Evolutionary conservation across 1,140 invertebrate species (phyloP).

Genomic region (Orussus abietinus): DNA sequence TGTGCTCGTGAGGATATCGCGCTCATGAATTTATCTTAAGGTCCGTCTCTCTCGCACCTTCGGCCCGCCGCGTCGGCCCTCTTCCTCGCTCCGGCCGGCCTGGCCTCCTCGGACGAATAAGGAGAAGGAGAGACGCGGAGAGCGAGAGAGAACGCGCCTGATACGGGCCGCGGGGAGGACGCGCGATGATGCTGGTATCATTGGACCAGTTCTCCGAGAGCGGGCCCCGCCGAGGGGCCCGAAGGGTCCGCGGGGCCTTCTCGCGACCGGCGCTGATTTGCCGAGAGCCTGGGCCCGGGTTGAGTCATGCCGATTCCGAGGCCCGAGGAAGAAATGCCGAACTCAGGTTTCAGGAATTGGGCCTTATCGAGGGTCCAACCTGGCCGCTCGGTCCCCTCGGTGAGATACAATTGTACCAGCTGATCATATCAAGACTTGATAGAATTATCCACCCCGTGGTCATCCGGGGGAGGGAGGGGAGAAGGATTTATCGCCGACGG

Average conservation of each 20-base stretch:
- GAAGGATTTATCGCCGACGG: slow-evolving; percentile 21
- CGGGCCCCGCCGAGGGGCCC: neutral
- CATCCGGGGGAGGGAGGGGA: slow-evolving; percentile 1
- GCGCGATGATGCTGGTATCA: slow-evolving; percentile 22
- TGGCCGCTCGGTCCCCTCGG: too few relatives aligned
- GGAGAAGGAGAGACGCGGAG: slow-evolving; percentile 6
- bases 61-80: neutral
- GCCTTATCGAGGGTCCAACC: too few relatives aligned
- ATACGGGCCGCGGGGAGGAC: neutral
- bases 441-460: too few relatives aligned
- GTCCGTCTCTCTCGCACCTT: slow-evolving; percentile 5
- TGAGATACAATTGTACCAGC: too few relatives aligned
- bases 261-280: too few relatives aligned
- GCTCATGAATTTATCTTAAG: slow-evolving; percentile 41
- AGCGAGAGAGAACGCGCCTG: slow-evolving; percentile 2
- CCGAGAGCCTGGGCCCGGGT: too few relatives aligned
- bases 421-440: too few relatives aligned
- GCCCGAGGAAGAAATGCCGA: too few relatives aligned
- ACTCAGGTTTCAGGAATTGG: too few relatives aligned
- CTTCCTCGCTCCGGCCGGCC: neutral
- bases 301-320: too few relatives aligned
- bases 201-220: slow-evolving; percentile 24
- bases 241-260: too few relatives aligned
- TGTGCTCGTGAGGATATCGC: slow-evolving; percentile 32
- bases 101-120: slow-evolving; percentile 1